A percentile compares a stretch with the other conserved stretches of the same genome.
phyloP scores from a whole-genome alignment of 2,888 invertebrate species.

The Agrilus mali region DNA sequence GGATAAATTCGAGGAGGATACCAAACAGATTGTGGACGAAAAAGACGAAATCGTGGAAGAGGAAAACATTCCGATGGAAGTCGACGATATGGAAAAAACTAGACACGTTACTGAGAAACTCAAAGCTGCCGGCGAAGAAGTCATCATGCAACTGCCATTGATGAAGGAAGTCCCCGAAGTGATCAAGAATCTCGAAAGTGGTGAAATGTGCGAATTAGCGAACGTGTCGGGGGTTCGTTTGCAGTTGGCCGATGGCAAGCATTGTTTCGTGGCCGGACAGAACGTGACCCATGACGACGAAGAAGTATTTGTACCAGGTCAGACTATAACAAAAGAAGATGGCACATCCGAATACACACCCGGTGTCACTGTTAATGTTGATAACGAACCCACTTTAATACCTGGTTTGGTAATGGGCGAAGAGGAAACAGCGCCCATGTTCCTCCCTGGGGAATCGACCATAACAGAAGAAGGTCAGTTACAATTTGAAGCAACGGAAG shows the following conservation, averaged over 20 bases:
- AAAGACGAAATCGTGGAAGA: conserved; percentile 42
- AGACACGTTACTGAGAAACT: conserved; percentile 47
- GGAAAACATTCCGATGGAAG: conserved; percentile 34
- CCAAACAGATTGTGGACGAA: conserved; percentile 56
- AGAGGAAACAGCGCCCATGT: conserved; percentile 31
- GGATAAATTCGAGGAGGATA: conserved; percentile 55
- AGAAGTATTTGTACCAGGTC: conserved; percentile 45
- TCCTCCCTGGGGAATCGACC: conserved; percentile 29
- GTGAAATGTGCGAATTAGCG: conserved; percentile 43
- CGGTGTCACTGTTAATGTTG: conserved; percentile 63
- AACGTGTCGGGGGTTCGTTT: conserved; percentile 49
- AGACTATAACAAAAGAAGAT: conserved; percentile 57
- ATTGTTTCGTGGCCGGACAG: conserved; percentile 68
- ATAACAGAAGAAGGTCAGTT: conserved; percentile 29
- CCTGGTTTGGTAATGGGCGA: conserved; percentile 62
- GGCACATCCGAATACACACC: conserved; percentile 66
- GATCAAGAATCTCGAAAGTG: conserved; percentile 46
- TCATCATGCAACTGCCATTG: conserved; percentile 44
- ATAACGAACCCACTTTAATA: conserved; percentile 63
- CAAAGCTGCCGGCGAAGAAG: conserved; percentile 36
- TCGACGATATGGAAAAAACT: conserved; percentile 45
- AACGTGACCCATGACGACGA: conserved; percentile 49
- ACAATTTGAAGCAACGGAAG: conserved; percentile 27
- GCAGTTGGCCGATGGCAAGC: conserved; percentile 40
- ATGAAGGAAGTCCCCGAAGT: conserved; percentile 50